Percentiles rank a stretch among this genome's conserved stretches.
These are phyloP conservation scores for Horisme vitalbata DNA, from an alignment of 2,888 invertebrate genomes.

Conservation along the genomic window DNA sequence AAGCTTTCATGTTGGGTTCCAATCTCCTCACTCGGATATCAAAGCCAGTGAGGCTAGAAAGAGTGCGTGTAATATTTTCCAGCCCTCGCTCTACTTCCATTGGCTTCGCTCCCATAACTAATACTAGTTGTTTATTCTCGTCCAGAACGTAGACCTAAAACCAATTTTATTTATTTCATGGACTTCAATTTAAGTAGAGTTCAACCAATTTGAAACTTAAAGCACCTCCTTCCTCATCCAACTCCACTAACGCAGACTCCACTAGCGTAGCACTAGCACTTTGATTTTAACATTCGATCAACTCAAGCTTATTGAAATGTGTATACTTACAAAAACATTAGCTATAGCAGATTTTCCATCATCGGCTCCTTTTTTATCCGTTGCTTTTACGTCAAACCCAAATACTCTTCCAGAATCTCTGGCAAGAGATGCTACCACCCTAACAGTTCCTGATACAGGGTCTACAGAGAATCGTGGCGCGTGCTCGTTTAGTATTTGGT, in stretches of 20 bases:
- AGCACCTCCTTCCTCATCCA: no score
- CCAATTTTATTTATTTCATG: neutral
- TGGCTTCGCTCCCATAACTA: constrained; percentile 90
- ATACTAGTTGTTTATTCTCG: constrained; percentile 90
- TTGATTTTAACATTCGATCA: no score
- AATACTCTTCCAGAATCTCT: constrained; percentile 89
- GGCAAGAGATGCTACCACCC: constrained; percentile 87
- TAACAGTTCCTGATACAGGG: constrained; percentile 88
- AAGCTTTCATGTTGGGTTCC: constrained; percentile 88
- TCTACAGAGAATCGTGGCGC: constrained; percentile 90
- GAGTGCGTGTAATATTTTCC: constrained; percentile 85
- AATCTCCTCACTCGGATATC: constrained; percentile 90
- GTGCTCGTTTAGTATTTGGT: constrained; percentile 90
- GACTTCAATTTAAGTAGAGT: neutral
- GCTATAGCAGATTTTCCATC: constrained; percentile 92
- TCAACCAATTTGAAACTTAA: no score
- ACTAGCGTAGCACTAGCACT: no score
- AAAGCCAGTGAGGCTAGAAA: constrained; percentile 89
- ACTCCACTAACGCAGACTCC: no score
- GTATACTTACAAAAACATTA: constrained; percentile 90
- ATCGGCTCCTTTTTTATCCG: constrained; percentile 90
- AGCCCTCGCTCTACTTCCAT: constrained; percentile 88
- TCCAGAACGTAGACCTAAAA: constrained; percentile 90
- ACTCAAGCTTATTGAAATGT: no score
- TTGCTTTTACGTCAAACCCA: constrained; percentile 94